Conservation (phyloP, 2,113 vertebrate species). For the Hemicordylus capensis region DNA sequence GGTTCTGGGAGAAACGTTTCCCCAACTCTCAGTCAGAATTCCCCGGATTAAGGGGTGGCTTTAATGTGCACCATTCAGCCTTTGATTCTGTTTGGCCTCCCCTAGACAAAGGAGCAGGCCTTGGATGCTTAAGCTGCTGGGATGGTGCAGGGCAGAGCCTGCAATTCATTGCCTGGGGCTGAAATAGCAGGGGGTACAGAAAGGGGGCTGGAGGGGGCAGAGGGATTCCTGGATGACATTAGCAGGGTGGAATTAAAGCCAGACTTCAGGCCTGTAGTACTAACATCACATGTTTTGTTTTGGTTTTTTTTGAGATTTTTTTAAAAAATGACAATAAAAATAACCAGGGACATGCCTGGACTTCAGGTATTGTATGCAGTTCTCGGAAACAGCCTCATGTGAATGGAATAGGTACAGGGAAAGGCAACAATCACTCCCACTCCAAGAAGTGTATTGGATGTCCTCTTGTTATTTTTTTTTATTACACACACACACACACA, state of each 20-base stretch:
- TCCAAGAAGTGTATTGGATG: background rate
- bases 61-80: slow-evolving; percentile 3
- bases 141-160: background rate
- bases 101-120: slow-evolving; percentile 8
- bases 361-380: no score
- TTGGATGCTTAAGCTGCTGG: slow-evolving; percentile 3
- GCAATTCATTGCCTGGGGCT: background rate
- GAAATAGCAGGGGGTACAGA: background rate
- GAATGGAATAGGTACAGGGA: background rate
- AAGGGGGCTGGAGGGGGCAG: background rate
- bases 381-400: background rate
- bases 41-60: slow-evolving; percentile 16
- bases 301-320: background rate
- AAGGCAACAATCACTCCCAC: background rate
- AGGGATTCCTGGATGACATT: background rate
- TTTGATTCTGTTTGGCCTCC: slow-evolving; percentile 2
- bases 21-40: background rate
- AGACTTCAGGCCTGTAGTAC: background rate
- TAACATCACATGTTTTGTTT: background rate
- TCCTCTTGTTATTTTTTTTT: no score
- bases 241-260: background rate
- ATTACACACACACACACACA: no score
- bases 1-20: background rate
- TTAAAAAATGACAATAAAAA: background rate
- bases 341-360: no score